Evolutionary conservation across 2,797 vertebrate genomes (phyloP).

Genomic region (Hapalemur alaotrensis): DNA sequence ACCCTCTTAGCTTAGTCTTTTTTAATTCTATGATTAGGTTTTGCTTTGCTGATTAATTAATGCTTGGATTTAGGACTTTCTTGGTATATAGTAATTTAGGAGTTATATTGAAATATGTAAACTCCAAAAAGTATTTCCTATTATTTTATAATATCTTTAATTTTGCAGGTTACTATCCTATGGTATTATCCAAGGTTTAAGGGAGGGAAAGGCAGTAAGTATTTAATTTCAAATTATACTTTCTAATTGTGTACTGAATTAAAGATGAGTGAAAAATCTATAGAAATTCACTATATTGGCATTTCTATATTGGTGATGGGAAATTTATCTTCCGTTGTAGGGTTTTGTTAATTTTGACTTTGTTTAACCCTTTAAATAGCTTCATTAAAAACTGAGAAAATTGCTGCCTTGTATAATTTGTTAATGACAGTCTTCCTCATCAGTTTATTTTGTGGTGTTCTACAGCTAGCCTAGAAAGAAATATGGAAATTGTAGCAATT

Average conservation of each 20-base stretch:
- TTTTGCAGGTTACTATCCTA: not conserved
- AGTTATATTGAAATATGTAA: slow-evolving; percentile 42
- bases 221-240: slow-evolving; percentile 52
- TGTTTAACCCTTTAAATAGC: not conserved
- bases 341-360: slow-evolving; percentile 3
- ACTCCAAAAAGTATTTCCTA: slow-evolving; percentile 14
- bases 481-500: not conserved
- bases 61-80: slow-evolving; percentile 19
- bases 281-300: slow-evolving; percentile 18
- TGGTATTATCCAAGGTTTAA: slow-evolving; percentile 19
- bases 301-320: not conserved
- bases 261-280: slow-evolving; percentile 13
- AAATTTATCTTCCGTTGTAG: slow-evolving; percentile 37
- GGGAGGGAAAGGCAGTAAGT: not conserved
- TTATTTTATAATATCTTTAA: slow-evolving; percentile 40
- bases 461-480: slow-evolving; percentile 21
- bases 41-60: slow-evolving; percentile 46
- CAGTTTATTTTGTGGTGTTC: slow-evolving; percentile 18
- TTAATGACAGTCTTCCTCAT: not conserved
- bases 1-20: slow-evolving; percentile 35
- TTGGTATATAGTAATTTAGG: not conserved
- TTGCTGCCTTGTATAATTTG: not conserved
- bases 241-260: slow-evolving; percentile 26
- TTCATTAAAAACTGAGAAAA: slow-evolving; percentile 46
- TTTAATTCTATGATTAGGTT: slow-evolving; percentile 47